These are phyloP conservation scores for Conus betulinus DNA, from an alignment of 1,140 invertebrate genomes.

Conservation along the genomic window DNA sequence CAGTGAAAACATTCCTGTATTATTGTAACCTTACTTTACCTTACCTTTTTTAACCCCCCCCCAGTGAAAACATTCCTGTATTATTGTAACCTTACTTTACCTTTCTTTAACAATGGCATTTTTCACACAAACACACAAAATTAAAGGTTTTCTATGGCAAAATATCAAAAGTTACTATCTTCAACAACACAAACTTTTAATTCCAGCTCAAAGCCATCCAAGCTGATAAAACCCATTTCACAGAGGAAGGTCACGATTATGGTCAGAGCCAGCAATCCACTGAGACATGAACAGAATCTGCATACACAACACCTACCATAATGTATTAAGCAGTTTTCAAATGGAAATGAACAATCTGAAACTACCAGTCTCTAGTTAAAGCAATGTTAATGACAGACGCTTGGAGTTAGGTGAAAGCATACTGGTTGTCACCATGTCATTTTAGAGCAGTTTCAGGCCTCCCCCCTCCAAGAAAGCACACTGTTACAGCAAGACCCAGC, in stretches of 20 bases:
- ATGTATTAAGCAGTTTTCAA: background rate
- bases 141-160: too few relatives aligned
- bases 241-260: background rate
- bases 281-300: background rate
- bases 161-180: too few relatives aligned
- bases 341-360: background rate
- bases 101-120: too few relatives aligned
- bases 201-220: background rate
- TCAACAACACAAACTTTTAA: too few relatives aligned
- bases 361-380: too few relatives aligned
- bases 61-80: too few relatives aligned
- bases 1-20: too few relatives aligned
- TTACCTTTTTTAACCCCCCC: too few relatives aligned
- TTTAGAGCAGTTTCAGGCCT: too few relatives aligned
- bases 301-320: background rate
- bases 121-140: too few relatives aligned
- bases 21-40: too few relatives aligned
- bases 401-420: background rate
- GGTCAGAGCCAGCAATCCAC: background rate
- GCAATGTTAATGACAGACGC: background rate
- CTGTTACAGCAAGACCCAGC: background rate
- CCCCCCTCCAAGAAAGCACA: background rate
- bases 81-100: too few relatives aligned
- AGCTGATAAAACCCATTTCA: background rate
- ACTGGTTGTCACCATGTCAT: background rate